Evolutionary conservation across 1,140 invertebrate genomes (phyloP).

Genomic region (Drusus annulatus): DNA sequence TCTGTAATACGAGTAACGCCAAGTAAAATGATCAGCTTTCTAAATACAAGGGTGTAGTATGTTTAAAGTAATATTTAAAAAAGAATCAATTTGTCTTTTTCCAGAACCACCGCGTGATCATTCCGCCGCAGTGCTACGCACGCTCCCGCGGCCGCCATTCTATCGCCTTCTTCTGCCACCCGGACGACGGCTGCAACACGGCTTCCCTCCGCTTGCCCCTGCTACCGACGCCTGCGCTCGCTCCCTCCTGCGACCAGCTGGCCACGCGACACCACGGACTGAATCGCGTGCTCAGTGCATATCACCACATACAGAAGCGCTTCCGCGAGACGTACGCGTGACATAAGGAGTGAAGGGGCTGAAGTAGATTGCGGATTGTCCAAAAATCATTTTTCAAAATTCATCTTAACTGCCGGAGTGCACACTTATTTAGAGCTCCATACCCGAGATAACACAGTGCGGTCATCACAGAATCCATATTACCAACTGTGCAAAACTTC

Average conservation of each 20-base stretch:
- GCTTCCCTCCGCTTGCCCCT: slow-evolving; percentile 71
- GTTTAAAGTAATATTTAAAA: too few species aligned
- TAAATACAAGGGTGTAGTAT: too few species aligned
- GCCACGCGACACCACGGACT: slow-evolving; percentile 62
- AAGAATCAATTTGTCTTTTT: slow-evolving; percentile 47
- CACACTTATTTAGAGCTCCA: too few species aligned
- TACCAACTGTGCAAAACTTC: too few species aligned
- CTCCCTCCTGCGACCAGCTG: slow-evolving; percentile 62
- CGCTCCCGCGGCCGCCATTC: slow-evolving; percentile 78
- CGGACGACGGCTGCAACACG: slow-evolving; percentile 75
- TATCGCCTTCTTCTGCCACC: slow-evolving; percentile 84
- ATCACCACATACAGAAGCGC: slow-evolving; percentile 79
- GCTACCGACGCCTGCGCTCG: slow-evolving; percentile 55
- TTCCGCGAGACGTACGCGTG: slow-evolving; percentile 77
- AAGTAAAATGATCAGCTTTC: too few species aligned
- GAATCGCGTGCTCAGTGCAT: slow-evolving; percentile 76
- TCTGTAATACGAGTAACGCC: too few species aligned
- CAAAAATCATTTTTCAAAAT: too few species aligned
- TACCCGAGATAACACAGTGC: too few species aligned
- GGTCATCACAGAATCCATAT: too few species aligned
- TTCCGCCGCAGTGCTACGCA: slow-evolving; percentile 76
- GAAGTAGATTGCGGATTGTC: not conserved
- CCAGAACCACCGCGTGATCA: slow-evolving; percentile 80
- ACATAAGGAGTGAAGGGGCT: not conserved
- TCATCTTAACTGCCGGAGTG: too few species aligned